These are phyloP conservation scores for Oxycera nigricornis DNA, from an alignment of 2,888 invertebrate species.

Conservation along the genomic window DNA sequence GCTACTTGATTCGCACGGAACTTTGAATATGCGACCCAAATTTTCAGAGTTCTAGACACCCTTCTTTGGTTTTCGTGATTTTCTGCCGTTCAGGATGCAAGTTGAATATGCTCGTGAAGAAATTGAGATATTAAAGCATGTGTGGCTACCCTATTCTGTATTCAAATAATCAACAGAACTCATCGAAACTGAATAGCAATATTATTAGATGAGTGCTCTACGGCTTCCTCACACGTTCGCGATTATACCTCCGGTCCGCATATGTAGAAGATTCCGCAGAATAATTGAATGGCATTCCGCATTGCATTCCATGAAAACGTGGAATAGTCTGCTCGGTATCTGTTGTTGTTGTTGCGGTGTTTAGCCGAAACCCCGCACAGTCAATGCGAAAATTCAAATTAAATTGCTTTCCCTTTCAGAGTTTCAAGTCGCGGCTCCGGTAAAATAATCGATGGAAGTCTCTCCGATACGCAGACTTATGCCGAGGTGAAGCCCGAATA, in stretches of 20 bases:
- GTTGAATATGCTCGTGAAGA: too few species aligned
- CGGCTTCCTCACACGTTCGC: not conserved
- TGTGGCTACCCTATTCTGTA: too few species aligned
- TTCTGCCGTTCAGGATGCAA: too few species aligned
- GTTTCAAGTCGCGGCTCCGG: slow-evolving; percentile 63
- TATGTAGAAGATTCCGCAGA: not conserved
- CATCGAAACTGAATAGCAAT: too few species aligned
- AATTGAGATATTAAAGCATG: too few species aligned
- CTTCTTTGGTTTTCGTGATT: too few species aligned
- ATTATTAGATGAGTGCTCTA: not conserved
- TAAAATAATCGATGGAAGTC: slow-evolving; percentile 78
- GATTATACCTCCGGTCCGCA: not conserved
- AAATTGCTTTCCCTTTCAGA: slow-evolving; percentile 53
- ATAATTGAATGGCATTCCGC: not conserved
- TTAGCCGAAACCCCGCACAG: not conserved
- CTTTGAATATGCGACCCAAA: too few species aligned
- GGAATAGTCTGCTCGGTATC: not conserved
- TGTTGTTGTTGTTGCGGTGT: not conserved
- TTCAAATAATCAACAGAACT: too few species aligned
- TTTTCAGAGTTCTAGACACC: too few species aligned
- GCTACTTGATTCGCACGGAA: too few species aligned
- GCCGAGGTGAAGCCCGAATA: slow-evolving; percentile 78
- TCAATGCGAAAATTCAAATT: slow-evolving; percentile 11
- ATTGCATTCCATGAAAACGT: not conserved
- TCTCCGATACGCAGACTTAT: slow-evolving; percentile 84